These are phyloP conservation scores for Carpatolechia fugitivella DNA, from an alignment of 2,888 invertebrate species.

Conservation along the genomic window DNA sequence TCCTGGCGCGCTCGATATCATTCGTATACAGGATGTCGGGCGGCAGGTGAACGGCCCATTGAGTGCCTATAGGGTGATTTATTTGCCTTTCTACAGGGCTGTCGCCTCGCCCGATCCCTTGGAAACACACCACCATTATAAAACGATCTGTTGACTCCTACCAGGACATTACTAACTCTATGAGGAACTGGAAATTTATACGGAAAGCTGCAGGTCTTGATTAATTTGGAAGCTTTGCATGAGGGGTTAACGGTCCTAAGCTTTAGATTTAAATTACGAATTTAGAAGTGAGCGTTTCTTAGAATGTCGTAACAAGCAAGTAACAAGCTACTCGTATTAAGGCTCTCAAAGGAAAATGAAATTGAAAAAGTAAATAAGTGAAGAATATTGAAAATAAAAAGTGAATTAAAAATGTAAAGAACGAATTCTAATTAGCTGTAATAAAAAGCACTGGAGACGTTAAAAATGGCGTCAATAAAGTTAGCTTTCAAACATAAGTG, in stretches of 20 bases:
- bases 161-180: constrained; percentile 17
- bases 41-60: constrained; percentile 57
- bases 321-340: too few species aligned
- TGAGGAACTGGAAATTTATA: constrained; percentile 1
- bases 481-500: too few species aligned
- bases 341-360: too few species aligned
- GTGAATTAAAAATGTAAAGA: too few species aligned
- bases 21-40: constrained; percentile 36
- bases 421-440: too few species aligned
- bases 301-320: not conserved
- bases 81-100: constrained; percentile 48
- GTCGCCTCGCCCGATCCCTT: constrained; percentile 34
- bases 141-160: constrained; percentile 34
- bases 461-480: too few species aligned
- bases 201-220: constrained; percentile 27
- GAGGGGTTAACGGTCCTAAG: constrained; percentile 48
- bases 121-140: constrained; percentile 31
- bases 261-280: constrained; percentile 9
- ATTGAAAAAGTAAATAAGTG: too few species aligned
- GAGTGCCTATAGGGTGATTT: constrained; percentile 54
- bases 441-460: too few species aligned
- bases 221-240: constrained; percentile 44
- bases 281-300: not conserved
- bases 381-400: too few species aligned
- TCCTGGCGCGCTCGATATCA: constrained; percentile 33